phyloP scores from a whole-genome alignment of 1,140 invertebrate species.

The Pseudomyrmex cubaensis region DNA sequence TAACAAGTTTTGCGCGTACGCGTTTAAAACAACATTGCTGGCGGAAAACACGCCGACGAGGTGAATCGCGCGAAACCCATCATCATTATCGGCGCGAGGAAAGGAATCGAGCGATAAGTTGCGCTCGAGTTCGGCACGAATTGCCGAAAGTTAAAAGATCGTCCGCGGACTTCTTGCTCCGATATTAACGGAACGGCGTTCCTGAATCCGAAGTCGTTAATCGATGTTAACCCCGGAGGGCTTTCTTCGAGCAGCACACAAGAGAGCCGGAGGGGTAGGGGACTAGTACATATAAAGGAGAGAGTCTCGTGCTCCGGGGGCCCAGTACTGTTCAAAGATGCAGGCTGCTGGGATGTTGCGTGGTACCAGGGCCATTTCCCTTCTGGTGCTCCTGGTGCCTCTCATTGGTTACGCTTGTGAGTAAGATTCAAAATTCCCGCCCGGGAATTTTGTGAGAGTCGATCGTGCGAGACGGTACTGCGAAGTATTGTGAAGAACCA shows the following conservation, averaged over 20 bases:
- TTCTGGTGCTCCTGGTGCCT: conserved; percentile 72
- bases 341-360: conserved; percentile 81
- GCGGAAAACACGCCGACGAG: conserved; percentile 1
- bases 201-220: conserved; percentile 8
- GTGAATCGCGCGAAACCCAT: conserved; percentile 7
- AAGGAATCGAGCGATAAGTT: conserved; percentile 29
- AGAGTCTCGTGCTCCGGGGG: conserved; percentile 80
- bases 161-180: conserved; percentile 72
- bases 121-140: conserved; percentile 17
- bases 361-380: conserved; percentile 66
- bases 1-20: neutral
- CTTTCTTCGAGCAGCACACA: conserved; percentile 64
- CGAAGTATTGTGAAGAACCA: conserved; percentile 9
- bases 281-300: conserved; percentile 81
- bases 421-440: conserved; percentile 74
- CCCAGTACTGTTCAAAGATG: conserved; percentile 84
- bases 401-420: conserved; percentile 79
- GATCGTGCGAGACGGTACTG: conserved; percentile 6
- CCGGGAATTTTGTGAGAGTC: conserved; percentile 31
- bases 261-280: conserved; percentile 60
- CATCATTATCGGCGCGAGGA: conserved; percentile 27
- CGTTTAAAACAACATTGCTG: conserved; percentile 3
- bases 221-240: conserved; percentile 75
- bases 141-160: conserved; percentile 69
- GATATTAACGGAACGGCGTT: conserved; percentile 79